Evolutionary conservation across 2,113 vertebrate species (phyloP).

Genomic region (Merops nubicus): DNA sequence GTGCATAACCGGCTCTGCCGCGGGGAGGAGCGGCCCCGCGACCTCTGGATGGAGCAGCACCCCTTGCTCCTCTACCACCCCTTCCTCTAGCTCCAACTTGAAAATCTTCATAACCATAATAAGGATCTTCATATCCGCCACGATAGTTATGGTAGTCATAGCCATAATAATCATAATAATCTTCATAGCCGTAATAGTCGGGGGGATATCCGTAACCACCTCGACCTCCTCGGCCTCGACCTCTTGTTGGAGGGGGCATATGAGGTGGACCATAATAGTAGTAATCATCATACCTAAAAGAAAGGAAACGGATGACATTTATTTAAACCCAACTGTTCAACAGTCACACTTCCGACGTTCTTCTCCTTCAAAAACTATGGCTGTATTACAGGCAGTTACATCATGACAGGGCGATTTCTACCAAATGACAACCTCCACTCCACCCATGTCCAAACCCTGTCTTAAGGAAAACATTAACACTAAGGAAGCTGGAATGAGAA

Average conservation of each 20-base stretch:
- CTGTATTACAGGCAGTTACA: neutral
- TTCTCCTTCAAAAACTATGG: neutral
- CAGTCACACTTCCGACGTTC: neutral
- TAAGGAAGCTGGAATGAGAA: neutral
- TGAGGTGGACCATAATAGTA: constrained; percentile 97
- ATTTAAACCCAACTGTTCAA: neutral
- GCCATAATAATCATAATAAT: constrained; percentile 98
- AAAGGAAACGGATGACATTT: neutral
- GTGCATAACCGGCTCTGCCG: constrained; percentile 92
- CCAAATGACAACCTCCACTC: neutral
- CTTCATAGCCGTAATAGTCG: constrained; percentile 97
- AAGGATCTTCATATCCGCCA: constrained; percentile 98
- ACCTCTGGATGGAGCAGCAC: constrained; percentile 88
- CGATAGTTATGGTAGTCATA: constrained; percentile 99
- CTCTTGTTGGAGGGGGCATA: constrained; percentile 90
- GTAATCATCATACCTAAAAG: constrained; percentile 95
- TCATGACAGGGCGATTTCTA: neutral
- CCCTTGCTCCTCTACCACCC: constrained; percentile 89
- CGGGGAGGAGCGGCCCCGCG: constrained; percentile 88
- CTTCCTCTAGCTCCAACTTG: constrained; percentile 91
- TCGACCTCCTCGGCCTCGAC: constrained; percentile 89
- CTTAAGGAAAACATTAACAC: neutral
- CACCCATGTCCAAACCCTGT: neutral
- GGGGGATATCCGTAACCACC: constrained; percentile 93
- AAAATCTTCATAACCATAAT: constrained; percentile 98